Evolutionary conservation across 1,140 invertebrate genomes (phyloP), one percentile per base, ranked within the genome.

Genomic region (Trichomalopsis sarcophagae): DNA sequence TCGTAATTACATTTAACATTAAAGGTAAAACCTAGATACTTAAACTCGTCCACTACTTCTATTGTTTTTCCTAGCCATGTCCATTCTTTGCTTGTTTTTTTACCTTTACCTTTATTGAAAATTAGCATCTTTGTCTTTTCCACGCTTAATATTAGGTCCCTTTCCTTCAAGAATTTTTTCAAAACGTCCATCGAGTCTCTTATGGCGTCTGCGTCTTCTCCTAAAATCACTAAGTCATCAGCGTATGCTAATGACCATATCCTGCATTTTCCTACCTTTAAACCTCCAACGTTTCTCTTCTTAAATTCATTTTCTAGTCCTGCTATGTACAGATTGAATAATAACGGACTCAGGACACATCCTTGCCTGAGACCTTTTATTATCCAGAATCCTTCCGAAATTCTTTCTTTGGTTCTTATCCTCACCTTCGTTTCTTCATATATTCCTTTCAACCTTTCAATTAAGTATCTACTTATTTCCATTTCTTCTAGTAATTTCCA

Each of bases 311-410:
- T n/a, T 50, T 86, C 82, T 11, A 84, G 50, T 17, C 62, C 78
- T 2, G 82, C 78, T 17, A 86, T 68, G 82, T 91, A 92, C 27
- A 91, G 83, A 81, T 91, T 90, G 78, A 92, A 91, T 21, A 92
- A 87, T 11, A 91, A 84, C 30, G 89, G 89, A 62, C 88, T 90
- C 71, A 90, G 44, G 36, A 90, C 85, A 74, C 90, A 91, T 47
- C 90, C 91, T 79, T 91, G 90, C 17, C 88, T 85, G 10, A 90
- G 88, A 30, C 88, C 89, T 76, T 87, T 80, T 66, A 68, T 82
- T 55, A 87, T 89, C 85, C 79, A 44, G 14, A 88, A 84, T 33
- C 87, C 77, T 21, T 88, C 85, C 13, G 87, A 83, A 27, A 73
- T 50, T 33, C 80, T 81, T 21, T 87, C 69, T 77, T 85, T 78